phyloP scores from a whole-genome alignment of 2,113 vertebrate species.

The Hyperoodon ampullatus region DNA sequence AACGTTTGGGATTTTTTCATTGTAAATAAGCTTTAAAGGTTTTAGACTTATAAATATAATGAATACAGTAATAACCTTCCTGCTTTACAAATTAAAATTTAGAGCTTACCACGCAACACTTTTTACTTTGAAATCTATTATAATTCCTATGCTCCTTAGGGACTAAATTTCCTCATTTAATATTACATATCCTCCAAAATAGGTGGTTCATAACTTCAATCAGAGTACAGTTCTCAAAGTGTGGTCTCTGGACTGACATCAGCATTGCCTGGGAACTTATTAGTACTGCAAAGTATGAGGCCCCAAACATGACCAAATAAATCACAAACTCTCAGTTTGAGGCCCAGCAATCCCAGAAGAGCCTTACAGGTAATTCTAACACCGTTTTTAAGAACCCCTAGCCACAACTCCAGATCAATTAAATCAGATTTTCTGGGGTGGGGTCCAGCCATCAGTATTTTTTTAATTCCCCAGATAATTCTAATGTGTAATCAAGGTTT shows the following conservation, averaged over 20 bases:
- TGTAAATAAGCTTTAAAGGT: conserved; percentile 12
- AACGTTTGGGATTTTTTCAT: not conserved
- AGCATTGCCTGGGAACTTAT: not conserved
- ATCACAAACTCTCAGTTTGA: conserved; percentile 5
- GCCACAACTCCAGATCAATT: not conserved
- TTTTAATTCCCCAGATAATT: conserved; percentile 33
- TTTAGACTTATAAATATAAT: not conserved
- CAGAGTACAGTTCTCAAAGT: conserved; percentile 18
- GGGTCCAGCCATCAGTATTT: not conserved
- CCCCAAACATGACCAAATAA: not conserved
- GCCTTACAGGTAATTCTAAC: not conserved
- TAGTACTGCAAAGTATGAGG: not conserved
- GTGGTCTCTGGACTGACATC: not conserved
- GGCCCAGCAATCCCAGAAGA: not conserved
- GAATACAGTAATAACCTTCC: not conserved
- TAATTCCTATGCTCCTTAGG: not conserved
- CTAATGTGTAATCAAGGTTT: not conserved
- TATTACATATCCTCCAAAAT: not conserved
- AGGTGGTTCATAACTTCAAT: not conserved
- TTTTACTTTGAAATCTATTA: conserved; percentile 18
- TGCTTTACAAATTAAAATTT: not conserved
- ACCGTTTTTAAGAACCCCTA: not conserved
- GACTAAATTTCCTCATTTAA: conserved; percentile 4
- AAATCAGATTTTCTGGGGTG: not conserved
- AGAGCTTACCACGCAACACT: not conserved